Evolutionary conservation across 2,113 vertebrate genomes (phyloP), one percentile per base, ranked within the genome.

Genomic region (Tautogolabrus adspersus): DNA sequence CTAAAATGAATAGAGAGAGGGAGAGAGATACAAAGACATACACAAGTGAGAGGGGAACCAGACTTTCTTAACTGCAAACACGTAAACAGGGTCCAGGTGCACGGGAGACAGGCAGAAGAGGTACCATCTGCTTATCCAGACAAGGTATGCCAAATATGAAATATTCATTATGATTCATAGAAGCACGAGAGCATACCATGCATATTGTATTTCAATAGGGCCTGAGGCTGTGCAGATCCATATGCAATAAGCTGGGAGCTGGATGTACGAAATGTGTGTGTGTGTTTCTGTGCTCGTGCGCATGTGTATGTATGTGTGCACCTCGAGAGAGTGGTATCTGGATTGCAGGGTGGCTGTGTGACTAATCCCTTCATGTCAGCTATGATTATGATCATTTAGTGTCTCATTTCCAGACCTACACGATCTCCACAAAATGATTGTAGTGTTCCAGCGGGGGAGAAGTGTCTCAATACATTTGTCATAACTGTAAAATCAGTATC

Each of bases 81-180:
- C 0, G 57, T 72, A 63, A 72, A 56, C 19, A 30, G 69, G 82
- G 79, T 76, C 62, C 90, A 91, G 91, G 86, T 92, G 92, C 88
- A 72, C 82, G 34, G 75, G 65, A 85, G 82, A 82, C 78, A 66
- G 76, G 63, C 85, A 72, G 71, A 19, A 79, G 77, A 82, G 66
- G 74, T 13, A 87, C 86, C 91, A 92, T 90, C 90, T 92, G 91
- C 61, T 87, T 72, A 79, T 74, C 61, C 76, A 87, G 85, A 85
- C 88, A 52, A 74, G 75, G 76, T 77, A 88, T 84, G 83, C 83
- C 82, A 88, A 83, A 79, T 79, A 87, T 89, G 72, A 87, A 84
- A 87, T 74, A 87, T 90, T 92, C 85, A 91, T 92, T 89, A 85
- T 79, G 59, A 90, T 72, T 88, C 83, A 82, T 71, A 66, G 69